phyloP scores from a whole-genome alignment of 1,140 invertebrate genomes.

The Homalodisca vitripennis region DNA sequence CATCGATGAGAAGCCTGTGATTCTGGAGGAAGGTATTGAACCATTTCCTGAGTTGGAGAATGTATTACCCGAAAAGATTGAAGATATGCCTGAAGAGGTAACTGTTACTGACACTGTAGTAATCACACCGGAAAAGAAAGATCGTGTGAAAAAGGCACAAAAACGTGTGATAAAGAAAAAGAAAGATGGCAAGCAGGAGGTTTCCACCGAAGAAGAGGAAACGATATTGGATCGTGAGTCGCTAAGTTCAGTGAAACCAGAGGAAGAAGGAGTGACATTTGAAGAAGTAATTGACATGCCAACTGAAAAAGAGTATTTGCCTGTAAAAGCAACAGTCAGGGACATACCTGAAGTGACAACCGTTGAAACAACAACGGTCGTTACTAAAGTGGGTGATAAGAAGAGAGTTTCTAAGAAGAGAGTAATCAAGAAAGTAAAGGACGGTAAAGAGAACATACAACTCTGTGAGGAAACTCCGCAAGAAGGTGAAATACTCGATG shows the following conservation, averaged over 20 bases:
- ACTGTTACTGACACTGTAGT: slow-evolving; percentile 47
- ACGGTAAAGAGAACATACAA: slow-evolving; percentile 41
- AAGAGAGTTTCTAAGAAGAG: slow-evolving; percentile 31
- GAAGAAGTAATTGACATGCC: slow-evolving; percentile 40
- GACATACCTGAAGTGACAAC: slow-evolving; percentile 32
- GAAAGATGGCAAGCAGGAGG: slow-evolving; percentile 36
- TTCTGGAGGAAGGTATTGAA: slow-evolving; percentile 23
- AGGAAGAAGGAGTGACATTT: slow-evolving; percentile 35
- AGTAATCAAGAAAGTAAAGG: slow-evolving; percentile 33
- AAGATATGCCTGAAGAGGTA: slow-evolving; percentile 43
- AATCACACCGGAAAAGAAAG: slow-evolving; percentile 40
- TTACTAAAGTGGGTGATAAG: slow-evolving; percentile 38
- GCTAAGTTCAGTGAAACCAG: slow-evolving; percentile 29
- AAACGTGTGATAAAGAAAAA: slow-evolving; percentile 33
- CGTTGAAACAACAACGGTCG: slow-evolving; percentile 39
- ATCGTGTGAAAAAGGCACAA: slow-evolving; percentile 35
- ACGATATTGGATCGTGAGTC: slow-evolving; percentile 23
- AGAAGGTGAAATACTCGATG: slow-evolving; percentile 45
- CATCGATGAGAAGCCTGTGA: no score
- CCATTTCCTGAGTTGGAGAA: slow-evolving; percentile 33
- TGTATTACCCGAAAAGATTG: slow-evolving; percentile 32
- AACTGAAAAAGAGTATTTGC: slow-evolving; percentile 40
- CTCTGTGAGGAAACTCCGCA: slow-evolving; percentile 40
- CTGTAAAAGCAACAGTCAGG: neutral
- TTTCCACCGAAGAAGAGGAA: slow-evolving; percentile 32